Evolutionary conservation across 2,797 vertebrate species (phyloP), one percentile per base, ranked within the genome.

Genomic region (Sebastolobus alascanus): DNA sequence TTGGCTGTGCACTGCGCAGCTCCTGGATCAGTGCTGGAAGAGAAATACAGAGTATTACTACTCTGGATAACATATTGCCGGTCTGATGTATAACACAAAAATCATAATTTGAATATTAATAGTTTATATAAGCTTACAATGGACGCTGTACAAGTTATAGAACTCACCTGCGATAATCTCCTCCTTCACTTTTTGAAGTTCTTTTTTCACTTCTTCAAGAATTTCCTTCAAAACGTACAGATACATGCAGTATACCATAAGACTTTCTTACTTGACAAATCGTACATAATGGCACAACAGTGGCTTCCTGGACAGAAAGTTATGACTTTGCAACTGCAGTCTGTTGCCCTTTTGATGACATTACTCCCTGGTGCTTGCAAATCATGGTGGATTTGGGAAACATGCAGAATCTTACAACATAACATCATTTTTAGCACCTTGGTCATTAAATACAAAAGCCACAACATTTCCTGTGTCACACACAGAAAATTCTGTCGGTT

Each of bases 121-220:
- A 5, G 14, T 58, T 54, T 37, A 55, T 33, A 68, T 8, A 52
- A 46, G 20, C n/a, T 31, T 64, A 63, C 38, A 38, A 37, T 3
- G 0, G 52, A 18, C 1, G 0, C 1, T 8, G 27, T 10, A 8
- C 3, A 13, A 29, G 43, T 18, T n/a, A 25, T 25, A 18, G 3
- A 50, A 79, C 85, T 84, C 68, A 98, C 97, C 96, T 90, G 93
- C 89, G 33, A 97, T 97, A 13, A 98, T 98, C 85, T 97, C 97
- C 5, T 97, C 96, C 85, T 98, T 98, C 64, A 97, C 85, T 80
- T 96, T 97, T 83, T 96, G 96, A 43, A 98, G 87, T 80, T 98
- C 97, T 80, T 95, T 96, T 84, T 95, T 95, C 84, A 98, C 90
- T 87, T 97, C 97, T 64, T 96, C 96, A 75, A 98, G 82, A 69